These are phyloP conservation scores for Scaptomyza reducta DNA, from an alignment of 2,888 invertebrate species.

Conservation along the genomic window DNA sequence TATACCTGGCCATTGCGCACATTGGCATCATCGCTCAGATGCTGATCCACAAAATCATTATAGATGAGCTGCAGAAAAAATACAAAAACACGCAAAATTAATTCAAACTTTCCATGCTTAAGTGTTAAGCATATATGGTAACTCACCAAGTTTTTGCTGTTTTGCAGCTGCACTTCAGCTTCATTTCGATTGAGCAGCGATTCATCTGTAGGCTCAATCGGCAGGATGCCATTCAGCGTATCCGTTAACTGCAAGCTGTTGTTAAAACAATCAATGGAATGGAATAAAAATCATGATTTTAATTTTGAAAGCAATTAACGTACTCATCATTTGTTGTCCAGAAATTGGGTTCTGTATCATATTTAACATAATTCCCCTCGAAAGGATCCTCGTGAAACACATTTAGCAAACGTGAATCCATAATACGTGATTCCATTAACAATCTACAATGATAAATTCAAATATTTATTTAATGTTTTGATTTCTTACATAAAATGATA, in stretches of 20 bases:
- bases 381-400: constrained; percentile 83
- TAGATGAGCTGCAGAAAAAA: constrained; percentile 71
- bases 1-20: constrained; percentile 72
- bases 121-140: neutral
- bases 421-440: constrained; percentile 40
- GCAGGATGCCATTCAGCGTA: constrained; percentile 83
- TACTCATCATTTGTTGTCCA: constrained; percentile 83
- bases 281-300: neutral
- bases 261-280: constrained; percentile 9
- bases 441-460: constrained; percentile 7
- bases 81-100: neutral
- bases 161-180: constrained; percentile 61
- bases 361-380: constrained; percentile 81
- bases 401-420: constrained; percentile 84
- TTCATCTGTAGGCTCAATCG: constrained; percentile 79
- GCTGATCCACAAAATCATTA: constrained; percentile 73
- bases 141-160: constrained; percentile 75
- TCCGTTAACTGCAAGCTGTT: constrained; percentile 81
- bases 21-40: constrained; percentile 58
- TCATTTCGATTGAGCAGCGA: constrained; percentile 63
- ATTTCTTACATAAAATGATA: neutral
- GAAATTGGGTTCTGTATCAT: constrained; percentile 76
- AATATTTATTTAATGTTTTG: neutral
- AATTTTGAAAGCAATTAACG: constrained; percentile 37
- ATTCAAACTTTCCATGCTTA: neutral